phyloP scores from a whole-genome alignment of 2,113 vertebrate species.

The Nothoprocta pentlandii region DNA sequence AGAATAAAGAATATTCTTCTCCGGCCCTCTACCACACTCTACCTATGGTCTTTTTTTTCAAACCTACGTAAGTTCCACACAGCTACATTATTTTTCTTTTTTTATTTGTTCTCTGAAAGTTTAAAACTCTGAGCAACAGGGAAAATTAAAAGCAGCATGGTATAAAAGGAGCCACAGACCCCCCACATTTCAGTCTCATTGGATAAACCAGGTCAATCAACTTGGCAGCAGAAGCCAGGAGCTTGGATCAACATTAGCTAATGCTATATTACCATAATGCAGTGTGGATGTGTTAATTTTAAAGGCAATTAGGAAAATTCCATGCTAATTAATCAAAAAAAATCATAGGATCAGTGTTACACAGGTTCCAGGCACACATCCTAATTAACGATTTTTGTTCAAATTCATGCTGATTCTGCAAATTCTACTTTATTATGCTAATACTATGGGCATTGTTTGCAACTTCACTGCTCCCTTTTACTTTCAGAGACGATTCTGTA shows the following conservation, averaged over 20 bases:
- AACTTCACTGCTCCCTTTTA: neutral
- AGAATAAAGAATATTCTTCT: neutral
- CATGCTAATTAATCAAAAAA: neutral
- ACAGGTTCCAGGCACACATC: neutral
- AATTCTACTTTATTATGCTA: neutral
- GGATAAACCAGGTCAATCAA: neutral
- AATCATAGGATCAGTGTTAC: neutral
- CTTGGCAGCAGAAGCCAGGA: neutral
- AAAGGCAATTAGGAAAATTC: slow-evolving; percentile 42
- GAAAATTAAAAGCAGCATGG: neutral
- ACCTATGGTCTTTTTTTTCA: neutral
- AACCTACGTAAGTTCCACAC: neutral
- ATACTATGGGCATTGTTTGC: neutral
- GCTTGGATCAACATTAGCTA: neutral
- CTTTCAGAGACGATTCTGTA: neutral
- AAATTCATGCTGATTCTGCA: neutral
- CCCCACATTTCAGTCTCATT: neutral
- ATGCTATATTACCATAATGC: neutral
- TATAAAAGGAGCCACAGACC: neutral
- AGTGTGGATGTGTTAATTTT: slow-evolving; percentile 5
- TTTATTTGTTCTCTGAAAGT: neutral
- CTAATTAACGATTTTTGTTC: neutral
- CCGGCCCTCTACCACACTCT: neutral
- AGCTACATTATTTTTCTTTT: neutral
- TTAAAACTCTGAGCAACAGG: neutral